Conservation (phyloP, 2,888 invertebrate species). For the Melanophora roralis region DNA sequence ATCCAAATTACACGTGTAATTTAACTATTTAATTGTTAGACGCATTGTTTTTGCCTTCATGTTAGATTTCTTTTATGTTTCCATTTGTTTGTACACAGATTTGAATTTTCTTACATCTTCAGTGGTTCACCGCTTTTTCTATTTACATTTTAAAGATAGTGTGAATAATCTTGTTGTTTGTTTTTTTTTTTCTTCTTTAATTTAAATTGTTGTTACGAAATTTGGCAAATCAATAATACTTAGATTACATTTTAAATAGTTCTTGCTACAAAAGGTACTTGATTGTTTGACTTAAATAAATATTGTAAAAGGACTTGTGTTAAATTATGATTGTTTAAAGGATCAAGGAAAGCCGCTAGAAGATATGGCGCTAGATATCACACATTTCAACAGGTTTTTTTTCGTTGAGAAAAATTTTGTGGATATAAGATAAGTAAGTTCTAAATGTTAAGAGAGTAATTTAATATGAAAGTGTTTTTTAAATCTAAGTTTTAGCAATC, state of each 20-base stretch:
- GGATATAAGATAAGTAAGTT: too few relatives aligned
- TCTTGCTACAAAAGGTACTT: background rate
- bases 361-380: background rate
- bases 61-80: background rate
- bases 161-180: background rate
- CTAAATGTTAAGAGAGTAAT: too few relatives aligned
- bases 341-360: background rate
- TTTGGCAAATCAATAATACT: background rate
- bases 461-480: too few relatives aligned
- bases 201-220: background rate
- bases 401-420: too few relatives aligned
- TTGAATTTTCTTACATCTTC: background rate
- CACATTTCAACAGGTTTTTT: background rate
- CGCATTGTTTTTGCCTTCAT: background rate
- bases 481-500: too few relatives aligned
- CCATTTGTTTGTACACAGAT: background rate
- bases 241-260: background rate
- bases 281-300: background rate
- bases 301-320: background rate
- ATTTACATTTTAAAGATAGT: background rate
- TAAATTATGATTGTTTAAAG: background rate
- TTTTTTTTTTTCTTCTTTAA: too few relatives aligned
- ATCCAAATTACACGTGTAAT: background rate
- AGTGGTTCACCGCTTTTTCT: background rate
- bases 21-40: background rate